phyloP scores from a whole-genome alignment of 2,113 vertebrate genomes.

The Heterocephalus glaber region DNA sequence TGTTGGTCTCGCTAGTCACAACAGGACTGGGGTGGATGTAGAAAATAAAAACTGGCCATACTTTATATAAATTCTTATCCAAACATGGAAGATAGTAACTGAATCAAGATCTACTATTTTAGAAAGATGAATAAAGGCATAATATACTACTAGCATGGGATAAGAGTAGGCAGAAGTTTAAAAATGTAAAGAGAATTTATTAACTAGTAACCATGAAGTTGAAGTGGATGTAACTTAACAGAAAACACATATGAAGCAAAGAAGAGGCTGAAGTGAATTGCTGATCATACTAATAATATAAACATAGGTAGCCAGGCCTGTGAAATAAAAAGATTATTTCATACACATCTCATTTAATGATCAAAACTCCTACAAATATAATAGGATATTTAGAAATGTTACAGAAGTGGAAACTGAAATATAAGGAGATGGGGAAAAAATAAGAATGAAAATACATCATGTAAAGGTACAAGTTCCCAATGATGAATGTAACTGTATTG shows the following conservation, averaged over 20 bases:
- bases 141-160: background rate
- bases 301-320: background rate
- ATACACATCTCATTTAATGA: background rate
- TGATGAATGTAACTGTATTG: too few relatives aligned
- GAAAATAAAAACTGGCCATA: background rate
- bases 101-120: background rate
- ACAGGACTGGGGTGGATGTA: background rate
- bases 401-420: background rate
- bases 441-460: too few relatives aligned
- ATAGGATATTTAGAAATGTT: background rate
- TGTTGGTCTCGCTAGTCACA: background rate
- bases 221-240: background rate
- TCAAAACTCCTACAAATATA: background rate
- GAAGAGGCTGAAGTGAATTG: background rate
- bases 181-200: background rate
- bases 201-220: background rate
- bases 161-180: background rate
- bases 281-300: background rate
- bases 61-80: background rate
- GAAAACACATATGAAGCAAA: background rate
- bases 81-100: background rate
- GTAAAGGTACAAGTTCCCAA: too few relatives aligned
- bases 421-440: background rate
- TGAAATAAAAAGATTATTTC: background rate
- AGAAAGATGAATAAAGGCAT: background rate